phyloP scores from a whole-genome alignment of 1,140 invertebrate species.

The Drosophila biarmipes region DNA sequence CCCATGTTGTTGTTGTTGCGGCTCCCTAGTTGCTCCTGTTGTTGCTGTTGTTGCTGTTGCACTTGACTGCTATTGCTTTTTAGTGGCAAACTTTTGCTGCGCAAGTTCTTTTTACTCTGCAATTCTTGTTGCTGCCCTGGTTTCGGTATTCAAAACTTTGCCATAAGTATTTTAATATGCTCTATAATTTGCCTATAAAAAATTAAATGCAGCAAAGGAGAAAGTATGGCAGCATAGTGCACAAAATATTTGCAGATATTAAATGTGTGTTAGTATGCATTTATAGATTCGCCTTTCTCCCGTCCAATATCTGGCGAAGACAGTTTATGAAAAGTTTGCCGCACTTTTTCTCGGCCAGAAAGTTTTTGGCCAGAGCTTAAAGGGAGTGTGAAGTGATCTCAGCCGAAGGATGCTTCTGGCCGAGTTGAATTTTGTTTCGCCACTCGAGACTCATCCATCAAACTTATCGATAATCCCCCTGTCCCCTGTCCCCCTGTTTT shows the following conservation, averaged over 20 bases:
- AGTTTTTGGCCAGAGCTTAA: constrained; percentile 11
- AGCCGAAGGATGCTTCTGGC: constrained; percentile 6
- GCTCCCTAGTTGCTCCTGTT: constrained; percentile 9
- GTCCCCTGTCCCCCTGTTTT: not conserved
- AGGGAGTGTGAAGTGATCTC: constrained; percentile 19
- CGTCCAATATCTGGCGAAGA: constrained; percentile 17
- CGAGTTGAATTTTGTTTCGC: not conserved
- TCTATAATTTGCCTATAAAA: constrained; percentile 51
- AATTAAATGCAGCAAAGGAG: constrained; percentile 18
- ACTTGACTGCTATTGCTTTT: constrained; percentile 74
- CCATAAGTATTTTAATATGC: constrained; percentile 78
- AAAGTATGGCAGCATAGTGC: constrained; percentile 14
- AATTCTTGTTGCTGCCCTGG: constrained; percentile 10
- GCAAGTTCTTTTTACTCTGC: constrained; percentile 38
- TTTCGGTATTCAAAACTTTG: constrained; percentile 59
- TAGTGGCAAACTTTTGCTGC: constrained; percentile 61
- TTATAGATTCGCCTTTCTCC: not conserved
- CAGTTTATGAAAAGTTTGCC: constrained; percentile 35
- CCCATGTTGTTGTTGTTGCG: constrained; percentile 87
- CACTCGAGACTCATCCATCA: constrained; percentile 22
- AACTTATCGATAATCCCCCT: constrained; percentile 13
- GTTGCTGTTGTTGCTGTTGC: constrained; percentile 31
- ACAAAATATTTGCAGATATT: constrained; percentile 38
- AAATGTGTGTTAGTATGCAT: constrained; percentile 5
- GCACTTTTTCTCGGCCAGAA: constrained; percentile 9